These are phyloP conservation scores for Semaprochilodus insignis DNA, from an alignment of 2,797 vertebrate genomes.

Conservation along the genomic window DNA sequence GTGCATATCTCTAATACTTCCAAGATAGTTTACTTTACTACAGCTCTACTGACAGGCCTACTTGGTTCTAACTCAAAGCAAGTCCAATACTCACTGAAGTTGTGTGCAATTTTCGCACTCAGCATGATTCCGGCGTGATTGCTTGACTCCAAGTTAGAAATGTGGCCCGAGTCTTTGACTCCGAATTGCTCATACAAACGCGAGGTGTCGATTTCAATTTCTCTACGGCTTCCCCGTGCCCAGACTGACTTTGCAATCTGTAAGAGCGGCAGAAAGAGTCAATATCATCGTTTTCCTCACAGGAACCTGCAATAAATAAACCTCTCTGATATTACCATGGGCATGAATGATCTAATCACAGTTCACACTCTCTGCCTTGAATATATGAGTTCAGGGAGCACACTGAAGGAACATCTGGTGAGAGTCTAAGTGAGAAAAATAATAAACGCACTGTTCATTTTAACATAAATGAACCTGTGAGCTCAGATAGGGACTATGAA, in stretches of 20 bases:
- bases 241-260: constrained; percentile 85
- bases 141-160: constrained; percentile 51
- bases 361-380: constrained; percentile 19
- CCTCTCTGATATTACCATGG: constrained; percentile 16
- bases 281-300: constrained; percentile 48
- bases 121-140: constrained; percentile 76
- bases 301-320: constrained; percentile 43
- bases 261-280: constrained; percentile 51
- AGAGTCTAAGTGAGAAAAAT: constrained; percentile 6
- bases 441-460: neutral
- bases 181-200: constrained; percentile 78
- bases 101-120: constrained; percentile 78
- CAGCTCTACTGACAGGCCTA: neutral
- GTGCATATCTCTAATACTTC: neutral
- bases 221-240: constrained; percentile 64
- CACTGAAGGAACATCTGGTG: constrained; percentile 7
- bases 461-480: neutral
- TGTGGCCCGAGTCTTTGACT: constrained; percentile 62
- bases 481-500: constrained; percentile 1
- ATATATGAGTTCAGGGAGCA: constrained; percentile 23
- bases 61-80: neutral
- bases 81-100: constrained; percentile 81
- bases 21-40: neutral
- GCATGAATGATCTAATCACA: constrained; percentile 29
- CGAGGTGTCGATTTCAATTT: constrained; percentile 68